A percentile compares a stretch with the other conserved stretches of the same genome.
Conservation (phyloP, 2,113 vertebrate genomes). For the Phoenicopterus ruber region DNA sequence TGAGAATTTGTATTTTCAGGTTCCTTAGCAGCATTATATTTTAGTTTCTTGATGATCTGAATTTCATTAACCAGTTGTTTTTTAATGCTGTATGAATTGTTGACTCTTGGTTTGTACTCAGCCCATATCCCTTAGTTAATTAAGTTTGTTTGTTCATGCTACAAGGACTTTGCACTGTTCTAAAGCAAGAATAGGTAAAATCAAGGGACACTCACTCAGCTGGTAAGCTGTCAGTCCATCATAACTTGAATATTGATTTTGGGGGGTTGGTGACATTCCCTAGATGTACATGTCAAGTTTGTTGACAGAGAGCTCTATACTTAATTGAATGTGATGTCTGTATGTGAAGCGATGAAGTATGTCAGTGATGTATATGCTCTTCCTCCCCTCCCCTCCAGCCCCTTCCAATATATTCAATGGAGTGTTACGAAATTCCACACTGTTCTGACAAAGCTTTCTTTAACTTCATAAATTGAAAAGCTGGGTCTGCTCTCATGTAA, state of each 20-base stretch:
- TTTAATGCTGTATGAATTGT: neutral
- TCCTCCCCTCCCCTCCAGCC: neutral
- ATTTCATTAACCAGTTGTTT: neutral
- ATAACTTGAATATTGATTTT: constrained; percentile 75
- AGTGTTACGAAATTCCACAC: constrained; percentile 16
- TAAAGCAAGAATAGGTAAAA: constrained; percentile 57
- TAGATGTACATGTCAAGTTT: constrained; percentile 62
- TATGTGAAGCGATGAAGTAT: constrained; percentile 56
- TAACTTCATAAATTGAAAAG: constrained; percentile 19
- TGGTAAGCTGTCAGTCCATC: constrained; percentile 66
- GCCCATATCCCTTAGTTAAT: constrained; percentile 47
- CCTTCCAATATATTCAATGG: neutral
- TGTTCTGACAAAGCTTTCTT: constrained; percentile 37
- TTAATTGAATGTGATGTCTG: constrained; percentile 73
- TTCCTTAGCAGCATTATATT: neutral
- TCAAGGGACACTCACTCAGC: constrained; percentile 53
- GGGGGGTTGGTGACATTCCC: constrained; percentile 57
- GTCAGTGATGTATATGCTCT: constrained; percentile 40
- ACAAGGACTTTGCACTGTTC: constrained; percentile 33
- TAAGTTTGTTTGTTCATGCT: constrained; percentile 54
- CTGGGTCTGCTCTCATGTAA: neutral
- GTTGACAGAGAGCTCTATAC: constrained; percentile 66
- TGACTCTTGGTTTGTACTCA: constrained; percentile 34
- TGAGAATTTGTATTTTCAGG: constrained; percentile 1
- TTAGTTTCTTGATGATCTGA: neutral